Evolutionary conservation across 2,113 vertebrate species (phyloP).

Genomic region (Lepus europaeus): DNA sequence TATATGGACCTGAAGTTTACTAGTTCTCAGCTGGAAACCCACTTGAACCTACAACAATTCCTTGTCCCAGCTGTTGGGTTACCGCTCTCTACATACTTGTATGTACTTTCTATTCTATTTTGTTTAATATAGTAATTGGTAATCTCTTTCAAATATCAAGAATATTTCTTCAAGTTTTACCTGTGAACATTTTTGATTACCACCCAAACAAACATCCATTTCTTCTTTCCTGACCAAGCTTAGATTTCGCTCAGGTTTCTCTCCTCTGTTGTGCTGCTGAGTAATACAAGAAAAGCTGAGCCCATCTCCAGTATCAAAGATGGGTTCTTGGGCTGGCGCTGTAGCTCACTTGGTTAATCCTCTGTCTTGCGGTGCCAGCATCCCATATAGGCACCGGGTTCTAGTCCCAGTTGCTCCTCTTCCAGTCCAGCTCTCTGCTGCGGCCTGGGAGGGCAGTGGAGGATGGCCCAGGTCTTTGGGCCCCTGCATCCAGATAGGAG

Average conservation of each 20-base stretch:
- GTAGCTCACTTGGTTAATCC: no score
- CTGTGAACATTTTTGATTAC: not conserved
- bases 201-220: not conserved
- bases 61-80: not conserved
- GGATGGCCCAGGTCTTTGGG: no score
- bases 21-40: not conserved
- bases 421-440: no score
- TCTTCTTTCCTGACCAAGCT: not conserved
- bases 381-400: no score
- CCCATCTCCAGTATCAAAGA: not conserved
- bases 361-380: no score
- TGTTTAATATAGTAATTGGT: not conserved
- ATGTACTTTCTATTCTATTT: not conserved
- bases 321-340: not conserved
- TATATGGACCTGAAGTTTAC: not conserved
- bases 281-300: not conserved
- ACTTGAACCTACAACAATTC: not conserved
- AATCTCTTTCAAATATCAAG: constrained; percentile 33
- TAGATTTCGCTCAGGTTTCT: not conserved
- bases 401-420: no score
- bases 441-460: no score
- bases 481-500: no score
- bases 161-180: not conserved
- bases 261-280: not conserved
- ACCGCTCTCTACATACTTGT: not conserved